Evolutionary conservation across 2,888 invertebrate genomes (phyloP).

Genomic region (Creontiades dilutus): DNA sequence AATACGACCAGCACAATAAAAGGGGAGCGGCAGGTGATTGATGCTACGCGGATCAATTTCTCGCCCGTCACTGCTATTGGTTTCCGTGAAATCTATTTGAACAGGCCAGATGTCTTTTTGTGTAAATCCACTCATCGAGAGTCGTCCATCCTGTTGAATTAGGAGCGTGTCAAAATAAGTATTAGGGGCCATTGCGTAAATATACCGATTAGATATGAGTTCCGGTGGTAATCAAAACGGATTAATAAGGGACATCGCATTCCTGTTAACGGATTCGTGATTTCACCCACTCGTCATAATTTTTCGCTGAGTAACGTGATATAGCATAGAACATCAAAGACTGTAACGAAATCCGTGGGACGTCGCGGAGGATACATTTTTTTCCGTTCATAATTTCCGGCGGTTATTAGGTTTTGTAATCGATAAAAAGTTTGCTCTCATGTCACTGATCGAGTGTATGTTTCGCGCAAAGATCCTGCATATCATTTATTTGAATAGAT

Average conservation of each 20-base stretch:
- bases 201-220: conserved; percentile 10
- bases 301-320: neutral
- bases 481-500: no score
- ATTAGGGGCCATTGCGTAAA: neutral
- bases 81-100: neutral
- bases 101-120: conserved; percentile 15
- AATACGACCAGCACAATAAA: no score
- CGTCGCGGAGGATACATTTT: no score
- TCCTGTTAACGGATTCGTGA: neutral
- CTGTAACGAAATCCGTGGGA: no score
- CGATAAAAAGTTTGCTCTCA: no score
- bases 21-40: neutral
- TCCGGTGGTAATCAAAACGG: neutral
- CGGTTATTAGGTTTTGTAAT: no score
- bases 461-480: no score
- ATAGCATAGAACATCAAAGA: no score
- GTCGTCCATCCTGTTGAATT: neutral
- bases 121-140: neutral
- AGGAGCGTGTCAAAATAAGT: neutral
- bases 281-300: neutral
- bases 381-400: no score
- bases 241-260: neutral
- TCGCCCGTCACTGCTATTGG: neutral
- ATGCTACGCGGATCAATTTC: neutral
- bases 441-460: no score